Base-by-base conservation (phyloP, 2,113 vertebrate genomes). In the Leptosomus discolor region DNA sequence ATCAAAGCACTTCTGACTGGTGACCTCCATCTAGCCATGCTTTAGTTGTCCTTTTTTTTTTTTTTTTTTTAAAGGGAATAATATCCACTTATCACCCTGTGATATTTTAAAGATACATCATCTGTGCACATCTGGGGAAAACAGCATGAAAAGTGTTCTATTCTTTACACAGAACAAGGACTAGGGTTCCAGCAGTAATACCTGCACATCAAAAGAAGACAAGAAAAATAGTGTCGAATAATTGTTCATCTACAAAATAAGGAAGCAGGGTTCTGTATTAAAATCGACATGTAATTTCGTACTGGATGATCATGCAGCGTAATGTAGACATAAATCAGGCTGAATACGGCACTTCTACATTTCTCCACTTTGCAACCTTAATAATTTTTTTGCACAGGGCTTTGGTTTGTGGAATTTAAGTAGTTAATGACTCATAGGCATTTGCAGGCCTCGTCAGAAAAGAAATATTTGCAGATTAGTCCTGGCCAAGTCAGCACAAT, bases 281-380 rank as follows among this genome's bases (percentile, higher is more conserved):
- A 71, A 84, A 53, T 45, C 23, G 54, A 54, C 75, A 80, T 56
- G 8, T 19, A 50, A 32, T 75, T 56, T 56, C 75, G 14, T 63
- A 22, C 32, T 37, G 45, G 27, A 80, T 76, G 32, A 57, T 34
- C 22, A 17, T 6, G 5, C 41, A 48, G 24, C 12, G 56, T 67
- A 70, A 84, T 1, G 2, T 15, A 6, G 15, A 11, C 0, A 0
- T 32, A 76, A 43, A 73, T n/a, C 32, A 81, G 69, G 50, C 64
- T 56, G 54, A 75, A 48, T 20, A 69, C 63, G 48, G 21, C 21
- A 80, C 60, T 32, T 43, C 5, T 22, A 20, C 68, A 5, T 30
- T 73, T 75, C 34, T 76, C 27, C 37, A 2, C 14, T 57, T 75
- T 50, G 14, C 15, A 68, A 39, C 12, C 24, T 82, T n/a, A 32